Evolutionary conservation across 2,797 vertebrate species (phyloP).

Genomic region (Brachyalestes nurse): DNA sequence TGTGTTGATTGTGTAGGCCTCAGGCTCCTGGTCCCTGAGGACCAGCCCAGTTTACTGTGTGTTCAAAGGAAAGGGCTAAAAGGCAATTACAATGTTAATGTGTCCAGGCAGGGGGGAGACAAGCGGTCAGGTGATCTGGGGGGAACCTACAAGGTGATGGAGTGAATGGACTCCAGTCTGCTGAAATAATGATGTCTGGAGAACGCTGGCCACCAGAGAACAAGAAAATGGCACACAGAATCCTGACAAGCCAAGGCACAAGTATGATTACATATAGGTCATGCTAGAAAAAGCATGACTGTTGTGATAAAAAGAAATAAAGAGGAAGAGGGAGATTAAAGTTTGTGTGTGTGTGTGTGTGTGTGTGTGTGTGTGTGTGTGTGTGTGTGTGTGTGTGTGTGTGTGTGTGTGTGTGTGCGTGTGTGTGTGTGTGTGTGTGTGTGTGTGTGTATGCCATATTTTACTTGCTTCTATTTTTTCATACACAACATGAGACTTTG

Average conservation of each 20-base stretch:
- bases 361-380: too few relatives aligned
- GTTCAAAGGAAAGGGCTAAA: slow-evolving; percentile 78
- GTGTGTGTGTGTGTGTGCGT: too few relatives aligned
- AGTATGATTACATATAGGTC: slow-evolving; percentile 30
- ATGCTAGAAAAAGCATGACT: background rate
- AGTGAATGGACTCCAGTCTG: slow-evolving; percentile 76
- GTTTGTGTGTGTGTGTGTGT: background rate
- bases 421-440: background rate
- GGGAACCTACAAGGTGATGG: slow-evolving; percentile 61
- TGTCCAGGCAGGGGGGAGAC: slow-evolving; percentile 75
- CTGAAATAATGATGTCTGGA: slow-evolving; percentile 79
- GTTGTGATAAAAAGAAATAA: background rate
- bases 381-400: too few relatives aligned
- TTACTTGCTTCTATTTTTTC: background rate
- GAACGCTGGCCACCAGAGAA: slow-evolving; percentile 51
- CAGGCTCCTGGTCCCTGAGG: slow-evolving; percentile 71
- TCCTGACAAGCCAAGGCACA: slow-evolving; percentile 13
- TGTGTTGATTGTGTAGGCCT: slow-evolving; percentile 74
- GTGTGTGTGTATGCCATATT: background rate
- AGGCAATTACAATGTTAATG: slow-evolving; percentile 97
- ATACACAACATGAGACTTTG: background rate
- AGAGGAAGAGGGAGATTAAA: background rate
- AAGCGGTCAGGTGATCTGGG: slow-evolving; percentile 41
- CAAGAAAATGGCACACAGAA: slow-evolving; percentile 30
- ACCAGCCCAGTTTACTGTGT: slow-evolving; percentile 75